Base-by-base conservation (phyloP, 2,888 invertebrate species). In the Caradrina clavipalpis region DNA sequence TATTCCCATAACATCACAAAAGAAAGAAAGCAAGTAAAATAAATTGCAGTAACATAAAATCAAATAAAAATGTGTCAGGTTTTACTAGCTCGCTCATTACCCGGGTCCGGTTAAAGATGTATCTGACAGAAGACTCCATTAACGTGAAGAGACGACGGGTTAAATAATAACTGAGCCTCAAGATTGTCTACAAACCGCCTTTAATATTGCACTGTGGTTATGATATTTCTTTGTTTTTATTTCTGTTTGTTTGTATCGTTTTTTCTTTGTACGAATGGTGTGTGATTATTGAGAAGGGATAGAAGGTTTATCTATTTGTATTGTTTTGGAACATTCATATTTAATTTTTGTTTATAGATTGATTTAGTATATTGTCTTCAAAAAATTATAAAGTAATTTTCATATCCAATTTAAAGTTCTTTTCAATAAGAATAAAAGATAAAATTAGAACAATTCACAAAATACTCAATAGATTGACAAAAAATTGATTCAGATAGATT, bases 111-210 rank as follows among this genome's bases (percentile, higher is more conserved):
- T 87, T 86, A 88, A 88, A 89, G 86, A 89, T 87, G 87, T 87
- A 89, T 87, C 83, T 85, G 87, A 87, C 88, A 86, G 87, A 85
- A 86, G 85, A 86, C 83, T 87, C 87, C 85, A 90, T 91, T 90
- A 88, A 87, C 84, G 85, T 87, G 83, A 86, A 89, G 86, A 84
- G 84, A 78, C 70, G 75, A 76, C 70, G 76, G 78, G 86, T 87
- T 90, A 89, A 92, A 92, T 92, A 91, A 91, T 90, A 92, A 90
- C 89, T 82, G 81, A 87, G 87, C 76, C 84, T 78, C 82, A 81
- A 84, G 80, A 84, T 81, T 73, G 73, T 78, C 69, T 64, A 60
- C 61, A 65, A 70, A 65, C 26, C n/a, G 63, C 39, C 22, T 68
- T 83, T 81, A 67, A 76, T 76, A 70, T 70, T 73, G 55, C 54